A percentile compares a stretch with the other conserved stretches of the same genome.
Conservation (phyloP, 2,797 vertebrate genomes). For the Oreochromis mossambicus region DNA sequence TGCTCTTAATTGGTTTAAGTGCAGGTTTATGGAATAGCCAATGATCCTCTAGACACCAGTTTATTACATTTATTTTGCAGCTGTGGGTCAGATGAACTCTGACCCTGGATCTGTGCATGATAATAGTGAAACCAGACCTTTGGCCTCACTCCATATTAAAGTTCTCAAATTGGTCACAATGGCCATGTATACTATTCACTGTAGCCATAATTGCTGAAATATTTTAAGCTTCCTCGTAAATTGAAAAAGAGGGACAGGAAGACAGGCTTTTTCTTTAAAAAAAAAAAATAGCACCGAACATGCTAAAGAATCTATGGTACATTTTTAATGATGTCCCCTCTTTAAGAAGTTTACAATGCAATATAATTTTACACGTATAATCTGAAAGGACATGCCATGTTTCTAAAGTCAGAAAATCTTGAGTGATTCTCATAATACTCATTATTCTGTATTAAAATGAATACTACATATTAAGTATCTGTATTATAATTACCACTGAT, state of each 20-base stretch:
- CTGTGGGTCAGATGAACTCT: conserved; percentile 61
- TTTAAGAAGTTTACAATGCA: not conserved
- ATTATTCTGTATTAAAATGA: not conserved
- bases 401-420: not conserved
- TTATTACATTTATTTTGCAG: conserved; percentile 63
- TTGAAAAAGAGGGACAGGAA: not conserved
- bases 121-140: conserved; percentile 53
- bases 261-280: not conserved
- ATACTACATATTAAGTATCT: not conserved
- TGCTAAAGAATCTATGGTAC: not conserved
- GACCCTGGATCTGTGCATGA: conserved; percentile 49
- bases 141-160: conserved; percentile 48
- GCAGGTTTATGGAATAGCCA: conserved; percentile 54
- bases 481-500: not conserved
- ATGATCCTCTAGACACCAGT: conserved; percentile 56
- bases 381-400: not conserved
- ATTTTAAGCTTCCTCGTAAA: not conserved
- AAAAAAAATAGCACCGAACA: not conserved
- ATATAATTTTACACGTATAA: not conserved
- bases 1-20: conserved; percentile 66
- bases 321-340: not conserved
- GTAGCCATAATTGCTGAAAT: conserved; percentile 27
- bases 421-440: not conserved
- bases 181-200: conserved; percentile 10
- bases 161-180: conserved; percentile 30